phyloP scores from a whole-genome alignment of 2,113 vertebrate species.

The Edolisoma coerulescens region DNA sequence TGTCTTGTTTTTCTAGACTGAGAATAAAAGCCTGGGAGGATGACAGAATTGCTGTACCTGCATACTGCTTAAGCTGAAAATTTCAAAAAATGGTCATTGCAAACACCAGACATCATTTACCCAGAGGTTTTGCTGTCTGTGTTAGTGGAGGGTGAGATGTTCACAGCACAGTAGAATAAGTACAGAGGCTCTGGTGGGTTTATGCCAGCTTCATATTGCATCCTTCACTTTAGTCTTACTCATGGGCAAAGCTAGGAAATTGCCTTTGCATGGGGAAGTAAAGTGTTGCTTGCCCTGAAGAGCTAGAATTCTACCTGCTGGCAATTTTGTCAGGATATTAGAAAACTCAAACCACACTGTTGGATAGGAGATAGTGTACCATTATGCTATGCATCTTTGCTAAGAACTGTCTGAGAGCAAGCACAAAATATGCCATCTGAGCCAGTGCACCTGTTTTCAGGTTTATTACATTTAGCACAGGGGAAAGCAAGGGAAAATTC shows the following conservation, averaged over 20 bases:
- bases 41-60: not conserved
- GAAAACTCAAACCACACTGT: not conserved
- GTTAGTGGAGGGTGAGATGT: not conserved
- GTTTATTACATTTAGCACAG: constrained; percentile 18
- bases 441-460: constrained; percentile 27
- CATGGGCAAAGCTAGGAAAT: not conserved
- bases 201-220: not conserved
- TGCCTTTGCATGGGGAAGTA: not conserved
- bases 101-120: not conserved
- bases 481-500: constrained; percentile 1
- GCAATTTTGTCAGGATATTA: not conserved
- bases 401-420: not conserved
- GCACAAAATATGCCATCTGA: not conserved
- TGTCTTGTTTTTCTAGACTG: not conserved
- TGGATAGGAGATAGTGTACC: not conserved
- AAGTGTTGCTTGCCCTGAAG: not conserved
- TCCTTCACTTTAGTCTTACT: not conserved
- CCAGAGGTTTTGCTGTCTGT: not conserved
- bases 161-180: not conserved
- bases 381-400: not conserved
- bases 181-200: not conserved
- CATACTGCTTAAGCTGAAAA: not conserved
- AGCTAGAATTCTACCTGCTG: not conserved
- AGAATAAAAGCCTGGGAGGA: not conserved
- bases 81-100: not conserved